These are phyloP conservation scores for Pangasius larnaudii DNA, from an alignment of 2,797 vertebrate genomes.

Conservation along the genomic window DNA sequence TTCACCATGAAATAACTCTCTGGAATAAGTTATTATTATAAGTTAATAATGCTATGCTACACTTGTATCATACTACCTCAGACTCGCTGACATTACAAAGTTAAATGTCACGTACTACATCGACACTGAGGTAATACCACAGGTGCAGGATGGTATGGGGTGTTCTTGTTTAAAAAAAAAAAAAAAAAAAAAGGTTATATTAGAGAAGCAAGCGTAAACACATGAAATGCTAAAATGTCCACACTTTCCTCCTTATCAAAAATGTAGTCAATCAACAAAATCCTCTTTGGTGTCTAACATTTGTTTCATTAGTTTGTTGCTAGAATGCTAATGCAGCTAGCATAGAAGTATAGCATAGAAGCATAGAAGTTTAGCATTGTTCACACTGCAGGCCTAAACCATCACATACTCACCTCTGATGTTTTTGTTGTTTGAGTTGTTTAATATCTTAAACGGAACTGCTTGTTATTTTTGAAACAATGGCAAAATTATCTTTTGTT, in stretches of 20 bases:
- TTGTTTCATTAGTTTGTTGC: neutral
- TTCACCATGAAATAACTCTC: neutral
- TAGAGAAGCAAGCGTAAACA: neutral
- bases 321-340: neutral
- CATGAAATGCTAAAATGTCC: neutral
- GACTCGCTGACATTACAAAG: slow-evolving; percentile 15
- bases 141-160: neutral
- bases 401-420: neutral
- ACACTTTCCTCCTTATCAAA: neutral
- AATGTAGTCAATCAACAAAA: neutral
- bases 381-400: neutral
- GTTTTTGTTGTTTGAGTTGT: neutral
- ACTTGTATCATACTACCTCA: neutral
- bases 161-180: neutral
- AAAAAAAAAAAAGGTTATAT: neutral
- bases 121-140: neutral
- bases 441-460: neutral
- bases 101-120: slow-evolving; percentile 18
- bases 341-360: neutral
- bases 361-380: neutral
- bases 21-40: slow-evolving; percentile 5
- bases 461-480: neutral
- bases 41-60: neutral
- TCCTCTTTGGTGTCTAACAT: neutral
- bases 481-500: neutral